phyloP scores from a whole-genome alignment of 64 coral and sea anemone species.

The Pachyseris speciosa region DNA sequence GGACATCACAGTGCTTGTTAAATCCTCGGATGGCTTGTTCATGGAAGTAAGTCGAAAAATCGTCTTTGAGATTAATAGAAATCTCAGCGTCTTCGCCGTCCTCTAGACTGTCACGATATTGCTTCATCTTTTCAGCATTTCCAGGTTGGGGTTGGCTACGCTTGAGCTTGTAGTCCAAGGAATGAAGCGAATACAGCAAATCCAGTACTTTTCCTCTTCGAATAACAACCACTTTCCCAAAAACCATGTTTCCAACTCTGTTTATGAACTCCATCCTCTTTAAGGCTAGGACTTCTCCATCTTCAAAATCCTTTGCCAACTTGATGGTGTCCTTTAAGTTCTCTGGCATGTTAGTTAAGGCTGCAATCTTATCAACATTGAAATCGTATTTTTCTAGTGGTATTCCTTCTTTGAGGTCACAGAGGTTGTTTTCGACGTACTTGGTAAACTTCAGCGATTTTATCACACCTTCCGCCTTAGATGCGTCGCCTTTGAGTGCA shows the following conservation, averaged over 20 bases:
- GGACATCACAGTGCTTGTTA: constrained; percentile 31
- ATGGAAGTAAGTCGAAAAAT: constrained; percentile 31
- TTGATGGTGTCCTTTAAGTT: constrained; percentile 34
- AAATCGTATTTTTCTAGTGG: neutral
- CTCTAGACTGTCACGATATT: neutral
- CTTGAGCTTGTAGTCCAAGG: neutral
- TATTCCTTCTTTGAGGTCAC: constrained; percentile 26
- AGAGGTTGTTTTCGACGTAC: constrained; percentile 46
- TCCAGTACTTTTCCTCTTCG: constrained; percentile 4
- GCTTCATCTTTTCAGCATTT: neutral
- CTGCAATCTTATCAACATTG: constrained; percentile 15
- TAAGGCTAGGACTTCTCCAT: constrained; percentile 6
- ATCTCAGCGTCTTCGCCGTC: neutral
- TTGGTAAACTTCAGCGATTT: constrained; percentile 29
- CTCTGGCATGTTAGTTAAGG: constrained; percentile 23
- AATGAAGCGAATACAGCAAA: constrained; percentile 36
- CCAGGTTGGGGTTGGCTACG: neutral
- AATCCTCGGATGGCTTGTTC: constrained; percentile 36
- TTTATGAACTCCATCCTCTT: constrained; percentile 9
- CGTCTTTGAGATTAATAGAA: constrained; percentile 2
- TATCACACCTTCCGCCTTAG: neutral
- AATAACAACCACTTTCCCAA: constrained; percentile 40
- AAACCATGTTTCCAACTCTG: constrained; percentile 10
- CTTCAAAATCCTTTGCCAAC: neutral
- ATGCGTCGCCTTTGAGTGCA: neutral